phyloP scores from a whole-genome alignment of 2,888 invertebrate genomes.

The Drosophila eohydei region DNA sequence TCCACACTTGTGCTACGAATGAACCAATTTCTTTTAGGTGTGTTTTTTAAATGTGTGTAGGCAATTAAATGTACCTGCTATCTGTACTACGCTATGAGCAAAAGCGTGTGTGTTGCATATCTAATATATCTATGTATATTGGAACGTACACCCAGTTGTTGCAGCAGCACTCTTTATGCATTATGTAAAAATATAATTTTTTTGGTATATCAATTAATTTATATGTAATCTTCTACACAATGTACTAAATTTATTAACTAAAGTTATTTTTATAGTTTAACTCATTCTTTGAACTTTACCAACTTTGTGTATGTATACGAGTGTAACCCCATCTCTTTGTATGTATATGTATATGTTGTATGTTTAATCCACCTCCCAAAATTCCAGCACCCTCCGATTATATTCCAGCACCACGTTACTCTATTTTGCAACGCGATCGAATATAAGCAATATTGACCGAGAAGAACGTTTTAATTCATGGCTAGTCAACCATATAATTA shows the following conservation, averaged over 20 bases:
- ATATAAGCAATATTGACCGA: background rate
- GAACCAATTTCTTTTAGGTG: constrained; percentile 14
- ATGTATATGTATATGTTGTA: constrained; percentile 1
- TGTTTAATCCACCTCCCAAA: background rate
- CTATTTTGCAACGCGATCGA: background rate
- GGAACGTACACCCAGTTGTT: constrained; percentile 11
- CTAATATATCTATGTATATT: constrained; percentile 8
- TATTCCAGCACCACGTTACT: background rate
- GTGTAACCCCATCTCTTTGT: background rate
- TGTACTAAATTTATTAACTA: constrained; percentile 1
- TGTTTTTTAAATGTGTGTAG: constrained; percentile 32
- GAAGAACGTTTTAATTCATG: background rate
- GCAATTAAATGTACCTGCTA: constrained; percentile 7
- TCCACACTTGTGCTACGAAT: background rate
- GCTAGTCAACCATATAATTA: background rate
- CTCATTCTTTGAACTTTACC: constrained; percentile 7
- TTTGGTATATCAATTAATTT: background rate
- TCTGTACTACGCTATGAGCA: background rate
- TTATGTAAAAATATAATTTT: constrained; percentile 9
- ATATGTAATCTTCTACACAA: background rate
- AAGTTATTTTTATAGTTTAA: constrained; percentile 9
- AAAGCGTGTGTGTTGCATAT: background rate
- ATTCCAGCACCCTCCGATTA: background rate
- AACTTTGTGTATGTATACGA: constrained; percentile 10
- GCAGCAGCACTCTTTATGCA: constrained; percentile 25